phyloP scores from a whole-genome alignment of 2,113 vertebrate genomes.

The Peucedramus taeniatus region DNA sequence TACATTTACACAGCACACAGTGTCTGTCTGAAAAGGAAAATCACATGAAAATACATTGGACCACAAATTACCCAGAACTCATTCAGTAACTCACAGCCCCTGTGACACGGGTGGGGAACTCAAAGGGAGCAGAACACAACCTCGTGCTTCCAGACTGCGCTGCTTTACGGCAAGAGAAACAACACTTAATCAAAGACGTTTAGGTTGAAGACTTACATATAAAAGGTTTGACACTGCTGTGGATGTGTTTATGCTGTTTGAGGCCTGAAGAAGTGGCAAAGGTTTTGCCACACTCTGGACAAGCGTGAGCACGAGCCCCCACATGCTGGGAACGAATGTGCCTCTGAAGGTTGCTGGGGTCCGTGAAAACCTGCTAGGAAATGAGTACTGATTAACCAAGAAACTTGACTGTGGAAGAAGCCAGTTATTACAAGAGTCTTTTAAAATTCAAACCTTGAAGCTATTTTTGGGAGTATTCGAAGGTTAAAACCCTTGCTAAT shows the following conservation, averaged over 20 bases:
- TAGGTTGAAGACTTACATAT: slow-evolving; percentile 93
- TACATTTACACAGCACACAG: neutral
- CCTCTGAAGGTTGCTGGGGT: slow-evolving; percentile 99
- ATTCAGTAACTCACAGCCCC: neutral
- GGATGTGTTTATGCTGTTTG: slow-evolving; percentile 99
- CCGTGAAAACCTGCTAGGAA: slow-evolving; percentile 99
- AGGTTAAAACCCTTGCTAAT: neutral
- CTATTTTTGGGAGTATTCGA: neutral
- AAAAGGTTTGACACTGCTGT: slow-evolving; percentile 99
- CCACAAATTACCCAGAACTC: neutral
- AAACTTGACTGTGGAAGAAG: slow-evolving; percentile 66
- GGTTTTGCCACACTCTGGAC: slow-evolving; percentile 98
- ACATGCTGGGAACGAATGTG: slow-evolving; percentile 99
- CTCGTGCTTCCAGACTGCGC: neutral
- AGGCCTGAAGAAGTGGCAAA: slow-evolving; percentile 99
- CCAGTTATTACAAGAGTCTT: slow-evolving; percentile 1
- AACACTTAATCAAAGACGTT: slow-evolving; percentile 30
- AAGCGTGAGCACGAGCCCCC: slow-evolving; percentile 95
- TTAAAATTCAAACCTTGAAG: slow-evolving; percentile 6
- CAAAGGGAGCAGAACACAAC: neutral
- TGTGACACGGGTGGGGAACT: neutral
- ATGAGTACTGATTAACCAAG: slow-evolving; percentile 84
- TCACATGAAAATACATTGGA: neutral
- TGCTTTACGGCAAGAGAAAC: slow-evolving; percentile 22
- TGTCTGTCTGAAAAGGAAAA: slow-evolving; percentile 27